Percentiles rank a stretch among this genome's conserved stretches.
These are phyloP conservation scores for Plestiodon gilberti DNA, from an alignment of 2,113 vertebrate species.

Conservation along the genomic window DNA sequence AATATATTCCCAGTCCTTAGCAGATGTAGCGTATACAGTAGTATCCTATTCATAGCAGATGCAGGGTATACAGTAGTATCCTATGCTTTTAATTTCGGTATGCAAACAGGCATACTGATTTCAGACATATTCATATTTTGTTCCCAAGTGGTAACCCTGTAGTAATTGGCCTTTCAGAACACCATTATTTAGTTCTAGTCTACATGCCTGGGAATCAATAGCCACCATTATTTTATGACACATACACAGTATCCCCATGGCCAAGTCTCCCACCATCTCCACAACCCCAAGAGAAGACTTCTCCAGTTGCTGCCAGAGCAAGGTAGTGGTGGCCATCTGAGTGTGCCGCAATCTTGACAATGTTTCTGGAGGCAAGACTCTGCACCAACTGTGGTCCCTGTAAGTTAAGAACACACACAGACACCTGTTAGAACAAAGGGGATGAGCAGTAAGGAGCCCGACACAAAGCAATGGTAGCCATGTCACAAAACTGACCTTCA, in stretches of 20 bases:
- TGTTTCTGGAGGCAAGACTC: slow-evolving; percentile 90
- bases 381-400: slow-evolving; percentile 93
- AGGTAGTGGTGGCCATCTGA: slow-evolving; percentile 97
- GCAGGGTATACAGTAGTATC: no score
- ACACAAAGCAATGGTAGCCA: neutral
- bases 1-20: neutral
- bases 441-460: neutral
- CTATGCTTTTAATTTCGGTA: neutral
- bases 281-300: slow-evolving; percentile 98
- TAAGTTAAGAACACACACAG: neutral
- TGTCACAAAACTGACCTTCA: neutral
- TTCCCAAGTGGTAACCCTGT: neutral
- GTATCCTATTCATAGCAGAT: neutral
- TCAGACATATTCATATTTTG: neutral
- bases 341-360: slow-evolving; percentile 93
- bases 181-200: neutral
- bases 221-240: neutral
- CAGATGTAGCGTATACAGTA: neutral
- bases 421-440: neutral
- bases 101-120: neutral
- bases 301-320: slow-evolving; percentile 91
- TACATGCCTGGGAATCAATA: neutral
- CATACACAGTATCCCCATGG: slow-evolving; percentile 96
- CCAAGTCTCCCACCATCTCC: slow-evolving; percentile 95
- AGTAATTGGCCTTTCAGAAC: neutral